phyloP scores from a whole-genome alignment of 2,888 invertebrate species.

The Syrista parreyssii region DNA sequence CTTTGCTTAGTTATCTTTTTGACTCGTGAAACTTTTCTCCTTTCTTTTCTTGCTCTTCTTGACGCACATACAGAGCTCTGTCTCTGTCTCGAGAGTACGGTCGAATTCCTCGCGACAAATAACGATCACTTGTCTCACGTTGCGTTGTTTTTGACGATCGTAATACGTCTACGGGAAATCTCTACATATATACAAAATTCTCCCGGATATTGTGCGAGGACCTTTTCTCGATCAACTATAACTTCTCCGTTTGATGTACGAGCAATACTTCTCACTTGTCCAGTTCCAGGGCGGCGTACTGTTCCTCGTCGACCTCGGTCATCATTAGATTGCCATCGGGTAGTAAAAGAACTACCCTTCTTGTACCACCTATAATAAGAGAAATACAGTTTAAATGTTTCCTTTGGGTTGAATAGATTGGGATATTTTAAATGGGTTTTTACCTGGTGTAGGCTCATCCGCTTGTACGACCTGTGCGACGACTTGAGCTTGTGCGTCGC shows the following conservation, averaged over 20 bases:
- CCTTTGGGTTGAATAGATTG: neutral
- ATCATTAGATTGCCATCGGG: slow-evolving; percentile 89
- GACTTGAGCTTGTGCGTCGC: slow-evolving; percentile 75
- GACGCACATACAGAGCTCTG: neutral
- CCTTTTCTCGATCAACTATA: neutral
- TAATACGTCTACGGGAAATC: neutral
- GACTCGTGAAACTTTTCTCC: slow-evolving; percentile 11
- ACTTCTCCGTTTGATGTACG: neutral
- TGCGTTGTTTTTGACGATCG: neutral
- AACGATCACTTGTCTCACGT: neutral
- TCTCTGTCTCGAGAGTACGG: neutral
- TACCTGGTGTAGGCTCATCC: slow-evolving; percentile 85
- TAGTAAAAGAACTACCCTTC: slow-evolving; percentile 84
- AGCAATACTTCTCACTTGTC: slow-evolving; percentile 65
- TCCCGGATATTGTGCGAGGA: neutral
- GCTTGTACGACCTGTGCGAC: slow-evolving; percentile 89
- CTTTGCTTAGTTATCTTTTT: slow-evolving; percentile 8
- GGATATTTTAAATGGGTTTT: slow-evolving; percentile 30
- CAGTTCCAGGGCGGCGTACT: slow-evolving; percentile 77
- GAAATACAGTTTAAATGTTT: slow-evolving; percentile 11
- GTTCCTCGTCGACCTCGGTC: slow-evolving; percentile 89
- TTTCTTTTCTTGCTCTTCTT: neutral
- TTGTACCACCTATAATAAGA: slow-evolving; percentile 77
- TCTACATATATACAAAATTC: neutral
- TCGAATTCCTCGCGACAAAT: neutral